These are phyloP conservation scores for Hydrotaea cyrtoneurina DNA, from an alignment of 2,888 invertebrate genomes.

Conservation along the genomic window DNA sequence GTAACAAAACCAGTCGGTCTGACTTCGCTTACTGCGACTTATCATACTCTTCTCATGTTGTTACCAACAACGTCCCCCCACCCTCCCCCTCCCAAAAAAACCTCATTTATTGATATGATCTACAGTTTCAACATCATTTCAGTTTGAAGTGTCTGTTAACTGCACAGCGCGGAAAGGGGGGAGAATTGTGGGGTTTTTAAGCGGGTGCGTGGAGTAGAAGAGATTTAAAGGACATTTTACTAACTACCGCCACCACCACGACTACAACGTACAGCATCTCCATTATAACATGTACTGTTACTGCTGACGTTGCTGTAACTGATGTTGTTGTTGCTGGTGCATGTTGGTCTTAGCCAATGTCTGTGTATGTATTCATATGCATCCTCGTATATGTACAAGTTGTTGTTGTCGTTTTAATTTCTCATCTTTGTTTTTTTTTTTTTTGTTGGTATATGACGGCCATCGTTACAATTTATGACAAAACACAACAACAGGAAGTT, in stretches of 20 bases:
- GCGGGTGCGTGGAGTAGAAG: background rate
- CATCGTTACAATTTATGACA: conserved; percentile 63
- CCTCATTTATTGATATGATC: conserved; percentile 3
- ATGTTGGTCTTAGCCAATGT: background rate
- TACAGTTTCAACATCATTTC: background rate
- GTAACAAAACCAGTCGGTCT: too few species aligned
- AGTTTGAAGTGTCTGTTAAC: background rate
- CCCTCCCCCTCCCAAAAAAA: background rate
- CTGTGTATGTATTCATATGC: background rate
- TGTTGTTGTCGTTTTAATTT: conserved; percentile 40
- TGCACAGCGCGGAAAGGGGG: background rate
- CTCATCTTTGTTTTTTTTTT: too few species aligned
- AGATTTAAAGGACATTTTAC: background rate
- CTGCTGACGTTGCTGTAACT: background rate
- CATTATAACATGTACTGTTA: background rate
- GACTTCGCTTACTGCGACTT: too few species aligned
- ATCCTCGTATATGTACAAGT: background rate
- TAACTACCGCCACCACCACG: background rate
- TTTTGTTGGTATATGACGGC: conserved; percentile 44
- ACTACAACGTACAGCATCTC: background rate
- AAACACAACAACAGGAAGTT: conserved; percentile 65
- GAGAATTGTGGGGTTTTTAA: background rate
- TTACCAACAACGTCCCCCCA: too few species aligned
- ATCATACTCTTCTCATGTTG: too few species aligned
- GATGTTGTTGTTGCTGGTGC: background rate